Evolutionary conservation across 1,140 invertebrate genomes (phyloP), one percentile per base, ranked within the genome.

Genomic region (Halictus rubicundus): DNA sequence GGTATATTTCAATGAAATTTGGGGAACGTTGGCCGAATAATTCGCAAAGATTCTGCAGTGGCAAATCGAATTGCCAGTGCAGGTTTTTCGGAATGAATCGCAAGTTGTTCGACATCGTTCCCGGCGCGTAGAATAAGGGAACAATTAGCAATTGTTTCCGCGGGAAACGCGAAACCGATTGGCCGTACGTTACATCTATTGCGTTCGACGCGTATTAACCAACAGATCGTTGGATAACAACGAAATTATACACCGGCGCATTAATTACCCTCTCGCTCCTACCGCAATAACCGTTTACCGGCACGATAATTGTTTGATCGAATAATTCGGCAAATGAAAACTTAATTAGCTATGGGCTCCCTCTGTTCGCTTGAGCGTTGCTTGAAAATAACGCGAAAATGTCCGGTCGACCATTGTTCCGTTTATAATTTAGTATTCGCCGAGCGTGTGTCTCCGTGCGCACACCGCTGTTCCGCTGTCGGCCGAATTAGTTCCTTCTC

Each of bases 281-380:
- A 1, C 64, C 64, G 16, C 21, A 49, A 61, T 49, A 75, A 80
- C 27, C 74, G 66, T 64, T 77, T 64, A 64, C 66, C 23, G 39
- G 5, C 59, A 14, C 23, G 46, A 42, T 75, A 59, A 81, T 81
- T 81, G 68, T 78, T 69, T 81, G 70, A 71, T 71, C 64, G 65
- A 71, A 70, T 57, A 60, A 78, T 81, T 80, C 21, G 68, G 32
- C 68, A 27, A 81, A 78, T 78, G 69, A 52, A 77, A 78, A 72
- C 69, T 77, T 76, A 71, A 77, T 83, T 77, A 77, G 37, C 49
- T 65, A 64, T n/a, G 14, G 25, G 3, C 12, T 46, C n/a, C 0
- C 49, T 54, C 61, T 57, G 6, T 5, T 25, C 14, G n/a, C 10
- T 3, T 14, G 2, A 12, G 16, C 5, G 2, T n/a, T 8, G 37